Conservation (phyloP, 2,113 vertebrate species). For the Neogale vison region DNA sequence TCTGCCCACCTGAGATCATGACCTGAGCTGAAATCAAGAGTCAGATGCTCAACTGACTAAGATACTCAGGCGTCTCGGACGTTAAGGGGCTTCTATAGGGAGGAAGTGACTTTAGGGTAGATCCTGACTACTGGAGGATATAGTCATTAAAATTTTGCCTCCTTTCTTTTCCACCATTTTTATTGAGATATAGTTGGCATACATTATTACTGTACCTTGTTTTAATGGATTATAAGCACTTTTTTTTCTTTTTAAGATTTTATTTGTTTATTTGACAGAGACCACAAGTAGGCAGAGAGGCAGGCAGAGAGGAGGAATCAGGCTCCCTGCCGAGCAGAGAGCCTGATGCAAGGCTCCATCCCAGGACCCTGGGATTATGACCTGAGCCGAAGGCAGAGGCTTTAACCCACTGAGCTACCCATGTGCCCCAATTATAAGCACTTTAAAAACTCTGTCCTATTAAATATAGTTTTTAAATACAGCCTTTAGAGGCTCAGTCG, state of each 20-base stretch:
- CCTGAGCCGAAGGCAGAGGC: no score
- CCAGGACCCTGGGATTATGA: no score
- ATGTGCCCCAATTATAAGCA: neutral
- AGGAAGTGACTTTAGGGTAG: neutral
- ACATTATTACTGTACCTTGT: neutral
- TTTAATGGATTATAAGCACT: neutral
- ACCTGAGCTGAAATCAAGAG: neutral
- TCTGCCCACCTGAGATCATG: neutral
- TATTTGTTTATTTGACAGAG: no score
- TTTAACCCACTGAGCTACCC: no score
- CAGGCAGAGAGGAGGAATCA: no score
- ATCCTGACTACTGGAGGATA: neutral
- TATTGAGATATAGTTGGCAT: neutral
- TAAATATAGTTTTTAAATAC: neutral
- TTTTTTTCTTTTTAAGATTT: neutral
- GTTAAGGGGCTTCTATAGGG: neutral
- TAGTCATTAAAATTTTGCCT: neutral
- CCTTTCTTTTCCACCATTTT: neutral
- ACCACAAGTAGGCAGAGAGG: no score
- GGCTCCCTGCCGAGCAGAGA: no score
- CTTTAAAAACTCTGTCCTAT: neutral
- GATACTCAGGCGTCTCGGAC: neutral
- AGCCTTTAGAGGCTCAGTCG: neutral
- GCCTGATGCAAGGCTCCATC: no score
- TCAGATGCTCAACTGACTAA: neutral